phyloP scores from a whole-genome alignment of 2,888 invertebrate genomes.

The Patella pellucida region DNA sequence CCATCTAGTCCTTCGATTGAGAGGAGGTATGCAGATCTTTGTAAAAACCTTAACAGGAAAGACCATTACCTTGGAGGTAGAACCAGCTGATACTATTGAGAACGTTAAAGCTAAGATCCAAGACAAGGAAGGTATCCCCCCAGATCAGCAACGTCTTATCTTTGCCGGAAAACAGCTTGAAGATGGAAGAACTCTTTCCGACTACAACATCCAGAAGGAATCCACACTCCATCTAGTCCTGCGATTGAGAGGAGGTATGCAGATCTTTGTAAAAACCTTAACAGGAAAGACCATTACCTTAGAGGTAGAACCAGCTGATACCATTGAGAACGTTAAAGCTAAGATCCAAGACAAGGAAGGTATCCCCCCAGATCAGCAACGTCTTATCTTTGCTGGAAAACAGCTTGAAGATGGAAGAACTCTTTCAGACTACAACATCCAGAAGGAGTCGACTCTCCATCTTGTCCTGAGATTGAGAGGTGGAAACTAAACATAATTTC shows the following conservation, averaged over 20 bases:
- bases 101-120: constrained; percentile 82
- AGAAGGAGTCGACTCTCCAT: constrained; percentile 94
- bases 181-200: constrained; percentile 91
- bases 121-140: constrained; percentile 76
- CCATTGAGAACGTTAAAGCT: constrained; percentile 91
- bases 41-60: constrained; percentile 68
- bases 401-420: constrained; percentile 95
- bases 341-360: constrained; percentile 75
- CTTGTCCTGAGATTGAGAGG: constrained; percentile 86
- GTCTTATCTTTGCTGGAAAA: constrained; percentile 93
- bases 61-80: constrained; percentile 72
- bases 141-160: constrained; percentile 88
- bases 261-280: constrained; percentile 79
- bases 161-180: constrained; percentile 96
- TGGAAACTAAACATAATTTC: background rate
- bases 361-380: constrained; percentile 82
- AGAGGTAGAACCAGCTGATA: constrained; percentile 83
- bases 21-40: constrained; percentile 80
- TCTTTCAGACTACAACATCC: constrained; percentile 92
- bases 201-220: constrained; percentile 95
- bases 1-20: constrained; percentile 88
- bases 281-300: constrained; percentile 68
- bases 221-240: constrained; percentile 92
- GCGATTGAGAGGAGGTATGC: constrained; percentile 83
- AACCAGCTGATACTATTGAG: constrained; percentile 92